phyloP scores from a whole-genome alignment of 2,797 vertebrate genomes.

The Ptychobarbus kaznakovi region DNA sequence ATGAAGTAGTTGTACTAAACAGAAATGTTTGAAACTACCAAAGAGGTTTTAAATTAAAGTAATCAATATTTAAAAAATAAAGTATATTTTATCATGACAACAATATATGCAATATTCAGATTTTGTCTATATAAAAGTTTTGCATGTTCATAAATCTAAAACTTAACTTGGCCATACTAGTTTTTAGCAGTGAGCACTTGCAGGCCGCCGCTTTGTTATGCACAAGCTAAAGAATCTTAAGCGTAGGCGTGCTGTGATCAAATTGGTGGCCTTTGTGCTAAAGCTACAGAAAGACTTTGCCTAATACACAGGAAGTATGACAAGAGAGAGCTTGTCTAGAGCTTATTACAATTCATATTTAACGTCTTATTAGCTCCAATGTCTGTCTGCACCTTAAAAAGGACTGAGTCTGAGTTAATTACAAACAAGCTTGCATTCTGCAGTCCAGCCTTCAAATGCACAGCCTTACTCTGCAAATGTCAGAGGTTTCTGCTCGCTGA shows the following conservation, averaged over 20 bases:
- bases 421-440: constrained; percentile 34
- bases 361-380: neutral
- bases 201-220: constrained; percentile 23
- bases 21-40: neutral
- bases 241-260: constrained; percentile 52
- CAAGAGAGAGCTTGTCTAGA: neutral
- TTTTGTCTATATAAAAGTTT: neutral
- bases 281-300: neutral
- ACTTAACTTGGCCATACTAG: neutral
- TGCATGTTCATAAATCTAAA: neutral
- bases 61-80: neutral
- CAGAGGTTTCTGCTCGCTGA: constrained; percentile 35
- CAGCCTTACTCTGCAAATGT: constrained; percentile 38
- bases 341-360: constrained; percentile 6
- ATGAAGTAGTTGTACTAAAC: neutral
- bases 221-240: constrained; percentile 40
- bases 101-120: neutral
- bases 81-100: neutral
- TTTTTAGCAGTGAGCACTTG: neutral
- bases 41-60: neutral
- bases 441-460: constrained; percentile 20
- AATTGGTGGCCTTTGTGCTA: constrained; percentile 24
- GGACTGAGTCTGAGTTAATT: constrained; percentile 13
- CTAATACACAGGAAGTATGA: constrained; percentile 34
- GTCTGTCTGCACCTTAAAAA: neutral